These are phyloP conservation scores for Aphis gossypii DNA, from an alignment of 1,140 invertebrate species.

Conservation along the genomic window DNA sequence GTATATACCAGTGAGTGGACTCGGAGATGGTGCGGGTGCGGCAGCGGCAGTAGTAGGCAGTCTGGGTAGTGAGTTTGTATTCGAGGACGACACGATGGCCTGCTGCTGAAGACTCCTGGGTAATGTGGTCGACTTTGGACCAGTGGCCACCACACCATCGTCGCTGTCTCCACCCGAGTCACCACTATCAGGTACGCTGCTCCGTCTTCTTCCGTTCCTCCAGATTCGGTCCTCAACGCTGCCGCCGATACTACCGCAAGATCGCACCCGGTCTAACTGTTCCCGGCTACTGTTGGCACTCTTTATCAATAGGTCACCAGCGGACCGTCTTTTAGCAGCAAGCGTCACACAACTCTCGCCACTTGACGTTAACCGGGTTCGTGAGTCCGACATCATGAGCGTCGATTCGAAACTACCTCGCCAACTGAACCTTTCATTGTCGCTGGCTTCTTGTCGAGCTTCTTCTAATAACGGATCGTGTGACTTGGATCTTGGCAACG, in stretches of 20 bases:
- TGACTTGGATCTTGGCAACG: constrained; percentile 75
- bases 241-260: constrained; percentile 82
- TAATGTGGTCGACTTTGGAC: constrained; percentile 68
- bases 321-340: constrained; percentile 78
- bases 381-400: constrained; percentile 79
- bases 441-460: constrained; percentile 79
- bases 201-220: constrained; percentile 68
- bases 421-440: constrained; percentile 88
- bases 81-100: constrained; percentile 64
- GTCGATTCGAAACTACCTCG: constrained; percentile 88
- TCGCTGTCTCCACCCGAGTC: constrained; percentile 69
- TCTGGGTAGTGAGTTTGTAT: constrained; percentile 78
- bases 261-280: constrained; percentile 77
- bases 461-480: constrained; percentile 74
- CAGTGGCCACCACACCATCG: constrained; percentile 65
- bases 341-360: constrained; percentile 73
- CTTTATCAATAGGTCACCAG: constrained; percentile 79
- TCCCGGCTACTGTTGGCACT: constrained; percentile 76
- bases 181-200: constrained; percentile 75
- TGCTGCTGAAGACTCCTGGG: constrained; percentile 71
- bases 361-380: constrained; percentile 72
- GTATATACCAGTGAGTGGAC: constrained; percentile 66
- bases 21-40: constrained; percentile 65
- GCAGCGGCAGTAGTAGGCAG: constrained; percentile 64
- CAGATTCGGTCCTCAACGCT: constrained; percentile 70